Percentiles rank a stretch among this genome's conserved stretches.
Evolutionary conservation across 1,140 invertebrate species (phyloP).

Genomic region (Pogonomyrmex barbatus): DNA sequence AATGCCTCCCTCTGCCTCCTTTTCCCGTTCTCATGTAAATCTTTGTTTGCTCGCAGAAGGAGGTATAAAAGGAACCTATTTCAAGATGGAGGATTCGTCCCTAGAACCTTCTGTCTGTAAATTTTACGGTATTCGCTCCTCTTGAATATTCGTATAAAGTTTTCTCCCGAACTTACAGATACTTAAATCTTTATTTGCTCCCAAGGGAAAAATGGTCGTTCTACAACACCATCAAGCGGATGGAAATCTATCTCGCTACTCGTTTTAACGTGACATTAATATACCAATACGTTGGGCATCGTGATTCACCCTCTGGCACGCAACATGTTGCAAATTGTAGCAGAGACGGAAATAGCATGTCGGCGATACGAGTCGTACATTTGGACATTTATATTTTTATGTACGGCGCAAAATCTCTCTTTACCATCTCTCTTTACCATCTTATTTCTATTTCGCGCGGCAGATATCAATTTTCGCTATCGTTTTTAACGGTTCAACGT

Average conservation of each 20-base stretch:
- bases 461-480: not conserved
- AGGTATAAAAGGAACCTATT: slow-evolving; percentile 59
- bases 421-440: too few species aligned
- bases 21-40: slow-evolving; percentile 52
- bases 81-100: slow-evolving; percentile 29
- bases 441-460: not conserved
- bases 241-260: slow-evolving; percentile 47
- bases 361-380: not conserved
- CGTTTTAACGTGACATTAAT: slow-evolving; percentile 56
- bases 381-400: not conserved
- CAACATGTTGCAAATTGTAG: slow-evolving; percentile 27
- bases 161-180: slow-evolving; percentile 51
- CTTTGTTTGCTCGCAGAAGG: slow-evolving; percentile 44
- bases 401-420: not conserved
- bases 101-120: slow-evolving; percentile 33
- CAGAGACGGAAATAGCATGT: not conserved
- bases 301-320: slow-evolving; percentile 32
- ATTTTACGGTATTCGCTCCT: slow-evolving; percentile 55
- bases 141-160: slow-evolving; percentile 45
- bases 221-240: slow-evolving; percentile 34
- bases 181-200: slow-evolving; percentile 55
- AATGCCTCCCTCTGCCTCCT: slow-evolving; percentile 5
- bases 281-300: slow-evolving; percentile 40
- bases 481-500: not conserved
- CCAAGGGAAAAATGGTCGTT: slow-evolving; percentile 16